Base-by-base conservation (phyloP, 1,140 invertebrate species). In the Leptonema lineaticorne region DNA sequence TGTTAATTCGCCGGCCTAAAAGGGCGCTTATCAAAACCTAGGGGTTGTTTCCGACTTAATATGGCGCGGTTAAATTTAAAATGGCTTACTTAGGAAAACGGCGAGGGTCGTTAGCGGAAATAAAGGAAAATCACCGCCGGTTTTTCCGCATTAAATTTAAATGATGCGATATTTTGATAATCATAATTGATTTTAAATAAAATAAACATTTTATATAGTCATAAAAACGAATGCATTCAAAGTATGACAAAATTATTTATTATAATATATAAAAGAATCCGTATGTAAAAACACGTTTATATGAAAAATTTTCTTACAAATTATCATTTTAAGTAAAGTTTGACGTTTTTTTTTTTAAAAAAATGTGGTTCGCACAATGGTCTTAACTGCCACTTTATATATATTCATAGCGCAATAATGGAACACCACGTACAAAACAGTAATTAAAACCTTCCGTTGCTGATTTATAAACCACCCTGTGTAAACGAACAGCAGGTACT, bases 371-470 rank as follows among this genome's bases (percentile, higher is more conserved):
- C n/a, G n/a, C n/a, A n/a, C n/a, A n/a, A n/a, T n/a, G n/a, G n/a
- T n/a, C n/a, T n/a, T n/a, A n/a, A n/a, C n/a, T n/a, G n/a, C 60
- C 57, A 68, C 66, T 69, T 69, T 48, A 67, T 72, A 72, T 68
- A 72, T 72, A 72, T 72, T 72, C 70, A 72, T 72, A 65, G 70
- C 67, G 45, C 57, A 26, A 56, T 71, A 71, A 66, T 68, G 30
- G 62, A 59, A 45, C 46, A 58, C 66, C 64, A 72, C 70, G 70
- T 72, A 72, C 63, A 73, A 73, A 73, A 73, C 59, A 73, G 71
- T 70, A 73, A 69, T 73, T 73, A 73, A 70, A 70, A 73, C 71
- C 71, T 73, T 70, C 71, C 71, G 68, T 73, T 73, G 65, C 71
- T 73, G 71, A 73, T 73, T 73, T 70, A 73, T 70, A 63, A 41